Evolutionary conservation across 2,797 vertebrate genomes (phyloP).

Genomic region (Lindbergichthys nudifrons): DNA sequence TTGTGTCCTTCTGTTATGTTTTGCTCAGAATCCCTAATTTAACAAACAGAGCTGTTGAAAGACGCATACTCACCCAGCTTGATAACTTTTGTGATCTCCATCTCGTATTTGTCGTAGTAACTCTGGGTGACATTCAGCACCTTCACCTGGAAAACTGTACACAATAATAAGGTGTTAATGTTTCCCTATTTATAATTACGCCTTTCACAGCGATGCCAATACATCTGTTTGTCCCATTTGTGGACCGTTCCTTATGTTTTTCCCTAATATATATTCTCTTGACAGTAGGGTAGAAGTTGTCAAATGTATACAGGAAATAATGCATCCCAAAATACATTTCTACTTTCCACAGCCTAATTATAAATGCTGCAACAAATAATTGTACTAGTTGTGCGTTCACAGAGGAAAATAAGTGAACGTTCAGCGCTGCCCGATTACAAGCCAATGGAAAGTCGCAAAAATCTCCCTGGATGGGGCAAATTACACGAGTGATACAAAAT

Average conservation of each 20-base stretch:
- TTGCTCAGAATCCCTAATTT: neutral
- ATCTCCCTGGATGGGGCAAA: too few species aligned
- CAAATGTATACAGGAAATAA: too few species aligned
- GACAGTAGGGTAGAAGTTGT: too few species aligned
- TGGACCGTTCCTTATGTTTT: neutral
- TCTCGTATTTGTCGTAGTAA: slow-evolving; percentile 82
- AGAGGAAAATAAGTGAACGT: too few species aligned
- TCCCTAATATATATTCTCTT: too few species aligned
- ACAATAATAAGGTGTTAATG: neutral
- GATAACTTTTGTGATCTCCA: slow-evolving; percentile 80
- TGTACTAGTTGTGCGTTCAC: neutral
- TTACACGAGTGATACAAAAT: too few species aligned
- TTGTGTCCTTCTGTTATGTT: neutral
- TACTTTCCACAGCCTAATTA: neutral
- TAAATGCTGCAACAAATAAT: neutral
- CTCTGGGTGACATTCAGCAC: slow-evolving; percentile 69
- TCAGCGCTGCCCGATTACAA: too few species aligned
- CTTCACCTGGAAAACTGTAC: slow-evolving; percentile 77
- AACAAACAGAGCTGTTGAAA: neutral
- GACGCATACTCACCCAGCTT: slow-evolving; percentile 76
- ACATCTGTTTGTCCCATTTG: neutral
- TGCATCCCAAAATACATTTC: too few species aligned
- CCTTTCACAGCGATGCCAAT: too few species aligned
- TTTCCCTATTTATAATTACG: too few species aligned
- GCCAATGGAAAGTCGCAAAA: too few species aligned